Conservation (phyloP, 1,140 invertebrate genomes). For the Drosophila pseudoobscura region DNA sequence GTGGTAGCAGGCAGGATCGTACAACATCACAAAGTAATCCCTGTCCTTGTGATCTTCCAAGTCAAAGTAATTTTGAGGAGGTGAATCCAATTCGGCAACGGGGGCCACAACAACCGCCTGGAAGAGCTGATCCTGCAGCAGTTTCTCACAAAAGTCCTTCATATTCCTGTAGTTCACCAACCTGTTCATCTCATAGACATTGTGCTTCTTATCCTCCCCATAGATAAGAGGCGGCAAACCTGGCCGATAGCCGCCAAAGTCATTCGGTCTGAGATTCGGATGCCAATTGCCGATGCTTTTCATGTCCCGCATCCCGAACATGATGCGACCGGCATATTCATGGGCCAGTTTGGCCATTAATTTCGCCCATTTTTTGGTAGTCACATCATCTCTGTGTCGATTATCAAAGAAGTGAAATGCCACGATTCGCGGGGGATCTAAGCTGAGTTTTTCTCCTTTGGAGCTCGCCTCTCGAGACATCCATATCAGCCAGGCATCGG, state of each 20-base stretch:
- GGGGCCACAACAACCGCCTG: slow-evolving; percentile 27
- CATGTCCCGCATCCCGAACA: slow-evolving; percentile 33
- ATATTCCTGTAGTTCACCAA: slow-evolving; percentile 45
- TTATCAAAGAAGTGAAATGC: slow-evolving; percentile 37
- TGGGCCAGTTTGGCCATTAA: slow-evolving; percentile 17
- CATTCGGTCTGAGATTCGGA: background rate
- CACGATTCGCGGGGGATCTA: slow-evolving; percentile 19
- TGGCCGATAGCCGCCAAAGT: slow-evolving; percentile 39
- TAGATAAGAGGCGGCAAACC: slow-evolving; percentile 40
- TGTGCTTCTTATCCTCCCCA: slow-evolving; percentile 23
- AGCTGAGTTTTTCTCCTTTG: background rate
- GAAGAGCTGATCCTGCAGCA: slow-evolving; percentile 36
- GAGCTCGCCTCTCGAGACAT: background rate
- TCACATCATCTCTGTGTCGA: slow-evolving; percentile 1
- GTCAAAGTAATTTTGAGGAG: slow-evolving; percentile 35
- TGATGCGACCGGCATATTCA: slow-evolving; percentile 34
- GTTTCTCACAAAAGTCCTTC: slow-evolving; percentile 47
- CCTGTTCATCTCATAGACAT: slow-evolving; percentile 51
- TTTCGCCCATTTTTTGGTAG: slow-evolving; percentile 16
- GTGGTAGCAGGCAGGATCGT: slow-evolving; percentile 43
- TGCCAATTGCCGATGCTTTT: slow-evolving; percentile 19
- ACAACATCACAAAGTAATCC: slow-evolving; percentile 45
- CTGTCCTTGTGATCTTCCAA: slow-evolving; percentile 8
- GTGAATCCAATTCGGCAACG: slow-evolving; percentile 4
- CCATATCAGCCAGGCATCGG: slow-evolving; percentile 25